These are phyloP conservation scores for Tapera naevia DNA, from an alignment of 2,797 vertebrate species.

Conservation along the genomic window DNA sequence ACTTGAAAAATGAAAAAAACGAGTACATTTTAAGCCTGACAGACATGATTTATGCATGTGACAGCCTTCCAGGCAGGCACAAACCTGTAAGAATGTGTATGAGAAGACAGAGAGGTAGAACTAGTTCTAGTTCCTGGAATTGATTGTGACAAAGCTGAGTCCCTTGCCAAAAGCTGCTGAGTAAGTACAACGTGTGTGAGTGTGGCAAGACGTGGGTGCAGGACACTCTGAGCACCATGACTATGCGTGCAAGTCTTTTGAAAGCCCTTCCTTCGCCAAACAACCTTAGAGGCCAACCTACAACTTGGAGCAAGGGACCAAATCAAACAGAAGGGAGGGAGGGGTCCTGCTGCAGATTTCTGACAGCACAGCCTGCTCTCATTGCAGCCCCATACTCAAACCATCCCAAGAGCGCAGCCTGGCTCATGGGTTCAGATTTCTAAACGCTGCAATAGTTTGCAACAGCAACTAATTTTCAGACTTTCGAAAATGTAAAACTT, in stretches of 20 bases:
- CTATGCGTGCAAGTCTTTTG: neutral
- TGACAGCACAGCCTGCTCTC: neutral
- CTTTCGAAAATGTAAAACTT: neutral
- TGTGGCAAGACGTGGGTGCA: neutral
- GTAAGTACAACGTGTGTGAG: rapidly evolving
- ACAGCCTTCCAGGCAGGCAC: neutral
- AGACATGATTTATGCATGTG: neutral
- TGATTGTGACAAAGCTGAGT: neutral
- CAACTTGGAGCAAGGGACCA: neutral
- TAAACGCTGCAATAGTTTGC: neutral
- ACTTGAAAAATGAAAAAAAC: neutral
- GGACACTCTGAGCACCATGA: neutral
- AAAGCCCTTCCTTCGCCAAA: neutral
- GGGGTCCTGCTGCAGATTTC: neutral
- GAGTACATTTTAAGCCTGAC: neutral
- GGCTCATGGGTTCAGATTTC: neutral
- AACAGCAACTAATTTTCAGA: neutral
- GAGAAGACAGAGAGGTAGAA: neutral
- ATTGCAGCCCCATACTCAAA: neutral
- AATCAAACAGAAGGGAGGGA: neutral
- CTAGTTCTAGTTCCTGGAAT: neutral
- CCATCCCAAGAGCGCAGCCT: no score
- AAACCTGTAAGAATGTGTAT: neutral
- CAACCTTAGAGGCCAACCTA: neutral
- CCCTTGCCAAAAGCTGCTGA: neutral